Conservation (phyloP, 1,140 invertebrate genomes). For the Colletes gigas region DNA sequence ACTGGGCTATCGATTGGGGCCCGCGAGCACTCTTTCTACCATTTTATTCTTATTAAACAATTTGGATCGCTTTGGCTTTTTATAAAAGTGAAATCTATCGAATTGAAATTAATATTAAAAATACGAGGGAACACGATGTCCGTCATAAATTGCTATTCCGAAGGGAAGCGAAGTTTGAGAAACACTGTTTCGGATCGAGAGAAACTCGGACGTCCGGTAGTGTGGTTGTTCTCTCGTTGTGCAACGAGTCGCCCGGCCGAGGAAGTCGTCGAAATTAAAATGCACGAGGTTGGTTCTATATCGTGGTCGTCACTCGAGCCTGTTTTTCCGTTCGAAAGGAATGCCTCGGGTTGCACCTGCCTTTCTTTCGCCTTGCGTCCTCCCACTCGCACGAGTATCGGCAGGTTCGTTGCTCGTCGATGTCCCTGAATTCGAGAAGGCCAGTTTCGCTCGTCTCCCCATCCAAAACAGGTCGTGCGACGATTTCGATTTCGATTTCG, state of each 20-base stretch:
- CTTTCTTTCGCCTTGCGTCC: neutral
- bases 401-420: slow-evolving; percentile 13
- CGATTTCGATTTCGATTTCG: no score
- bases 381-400: slow-evolving; percentile 2
- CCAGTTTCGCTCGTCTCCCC: no score
- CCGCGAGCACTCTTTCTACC: no score
- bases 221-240: neutral
- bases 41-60: no score
- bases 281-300: neutral
- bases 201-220: slow-evolving; percentile 15
- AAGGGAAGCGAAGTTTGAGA: no score
- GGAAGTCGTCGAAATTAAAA: slow-evolving; percentile 33
- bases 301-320: neutral
- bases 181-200: neutral
- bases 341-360: slow-evolving; percentile 17
- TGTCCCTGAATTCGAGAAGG: slow-evolving; percentile 3
- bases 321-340: slow-evolving; percentile 5
- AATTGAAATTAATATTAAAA: no score
- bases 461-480: no score
- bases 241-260: neutral
- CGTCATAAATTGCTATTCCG: no score
- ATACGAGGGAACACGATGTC: no score
- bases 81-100: no score
- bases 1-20: no score
- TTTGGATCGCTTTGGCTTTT: no score